Base-by-base conservation (phyloP, 2,888 invertebrate genomes). In the Clepsis dumicolana region DNA sequence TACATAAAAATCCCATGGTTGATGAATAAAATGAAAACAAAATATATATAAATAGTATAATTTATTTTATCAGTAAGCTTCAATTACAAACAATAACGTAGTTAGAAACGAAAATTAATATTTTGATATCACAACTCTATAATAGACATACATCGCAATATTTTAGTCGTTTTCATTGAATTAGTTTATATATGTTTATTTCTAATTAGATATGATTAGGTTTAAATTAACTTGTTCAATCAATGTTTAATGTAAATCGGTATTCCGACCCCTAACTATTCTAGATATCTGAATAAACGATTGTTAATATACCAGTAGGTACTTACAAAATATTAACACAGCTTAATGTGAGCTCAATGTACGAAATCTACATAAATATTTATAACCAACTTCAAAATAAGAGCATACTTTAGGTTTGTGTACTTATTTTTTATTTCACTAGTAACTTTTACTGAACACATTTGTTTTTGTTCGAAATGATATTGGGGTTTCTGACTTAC, bases 11-110 rank as follows among this genome's bases (percentile, higher is more conserved):
- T 29, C 38, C 38, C 38, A 38, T 16, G 12, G 25, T 44, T 48
- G 41, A 61, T 18, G 32, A 21, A 61, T n/a, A 14, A 38, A 44
- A 44, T 44, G 16, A 44, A 44, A 44, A 44, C 44, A 44, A 44
- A 44, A 44, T 18, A 44, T 44, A 18, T 44, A 44, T 44, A 44
- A 24, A 25, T 52, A 52, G 24, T 25, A 52, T 52, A 18, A 44
- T 44, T 44, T 18, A 44, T 44, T 44, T 3, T 14, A 44, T 8
- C 44, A 4, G 44, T 18, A 44, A 44, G 44, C 18, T 44, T 44
- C 5, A 44, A 18, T 44, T 18, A 44, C 44, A 44, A 44, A 18
- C n/a, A n/a, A 44, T 44, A 7, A n/a, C n/a, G 8, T 18, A 18
- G 4, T 38, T 14, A 8, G 18, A 18, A 44, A 44, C 8, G 7